These are phyloP conservation scores for Nautilus pompilius DNA, from an alignment of 1,140 invertebrate species.

Conservation along the genomic window DNA sequence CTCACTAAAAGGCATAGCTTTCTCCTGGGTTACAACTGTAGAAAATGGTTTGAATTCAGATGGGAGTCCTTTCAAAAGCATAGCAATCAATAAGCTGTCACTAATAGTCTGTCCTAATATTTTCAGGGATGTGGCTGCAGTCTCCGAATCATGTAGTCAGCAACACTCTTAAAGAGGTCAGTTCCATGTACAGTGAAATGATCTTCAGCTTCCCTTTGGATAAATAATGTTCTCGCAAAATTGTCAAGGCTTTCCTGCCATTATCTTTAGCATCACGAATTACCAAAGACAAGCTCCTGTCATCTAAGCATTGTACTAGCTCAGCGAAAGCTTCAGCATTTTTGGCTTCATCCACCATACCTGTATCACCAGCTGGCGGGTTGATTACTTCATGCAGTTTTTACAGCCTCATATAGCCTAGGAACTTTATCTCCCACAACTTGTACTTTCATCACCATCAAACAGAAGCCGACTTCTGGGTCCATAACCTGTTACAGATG, in stretches of 20 bases:
- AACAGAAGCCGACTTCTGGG: slow-evolving; percentile 11
- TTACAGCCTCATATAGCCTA: slow-evolving; percentile 11
- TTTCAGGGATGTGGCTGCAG: slow-evolving; percentile 10
- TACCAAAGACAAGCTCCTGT: slow-evolving; percentile 12
- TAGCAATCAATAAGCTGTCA: slow-evolving; percentile 19
- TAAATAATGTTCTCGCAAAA: slow-evolving; percentile 14
- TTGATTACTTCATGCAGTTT: slow-evolving; percentile 8
- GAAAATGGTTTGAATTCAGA: slow-evolving; percentile 11
- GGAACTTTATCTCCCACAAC: slow-evolving; percentile 21
- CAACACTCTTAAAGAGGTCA: slow-evolving; percentile 14
- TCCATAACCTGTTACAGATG: too few relatives aligned
- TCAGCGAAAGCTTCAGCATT: slow-evolving; percentile 18
- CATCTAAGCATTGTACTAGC: slow-evolving; percentile 17
- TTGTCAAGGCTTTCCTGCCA: slow-evolving; percentile 14
- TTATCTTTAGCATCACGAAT: slow-evolving; percentile 19
- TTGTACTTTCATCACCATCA: slow-evolving; percentile 22
- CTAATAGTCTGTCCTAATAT: slow-evolving; percentile 13
- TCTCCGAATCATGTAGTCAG: slow-evolving; percentile 22
- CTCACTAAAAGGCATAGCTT: slow-evolving; percentile 7
- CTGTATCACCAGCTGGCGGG: not conserved
- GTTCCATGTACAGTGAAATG: slow-evolving; percentile 19
- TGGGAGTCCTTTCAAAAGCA: slow-evolving; percentile 21
- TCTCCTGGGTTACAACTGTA: slow-evolving; percentile 10
- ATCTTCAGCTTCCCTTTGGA: slow-evolving; percentile 13
- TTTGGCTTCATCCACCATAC: slow-evolving; percentile 3